Evolutionary conservation across 2,797 vertebrate genomes (phyloP).

Genomic region (Rhinatrema bivittatum): DNA sequence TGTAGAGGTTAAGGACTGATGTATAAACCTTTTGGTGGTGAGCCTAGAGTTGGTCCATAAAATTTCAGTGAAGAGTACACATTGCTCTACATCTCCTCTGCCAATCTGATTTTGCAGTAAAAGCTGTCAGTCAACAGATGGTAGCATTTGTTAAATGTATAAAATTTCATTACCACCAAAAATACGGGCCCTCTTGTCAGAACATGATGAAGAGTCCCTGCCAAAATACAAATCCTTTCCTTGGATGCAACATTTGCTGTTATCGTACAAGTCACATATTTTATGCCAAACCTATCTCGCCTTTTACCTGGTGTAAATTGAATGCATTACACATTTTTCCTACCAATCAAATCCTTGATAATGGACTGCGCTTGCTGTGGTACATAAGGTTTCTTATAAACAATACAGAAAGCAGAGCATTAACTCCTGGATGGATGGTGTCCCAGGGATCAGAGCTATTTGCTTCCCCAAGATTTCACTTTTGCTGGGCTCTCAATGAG

Average conservation of each 20-base stretch:
- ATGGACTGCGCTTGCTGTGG: not conserved
- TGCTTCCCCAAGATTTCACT: not conserved
- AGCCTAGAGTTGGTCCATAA: not conserved
- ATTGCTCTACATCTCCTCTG: not conserved
- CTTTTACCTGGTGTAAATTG: slow-evolving; percentile 1
- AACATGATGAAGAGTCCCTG: slow-evolving; percentile 6
- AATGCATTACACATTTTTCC: not conserved
- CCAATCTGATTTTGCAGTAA: slow-evolving; percentile 4
- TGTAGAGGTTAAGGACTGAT: too few relatives aligned
- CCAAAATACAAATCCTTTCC: not conserved
- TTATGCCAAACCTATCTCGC: slow-evolving; percentile 14
- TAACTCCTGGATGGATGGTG: not conserved
- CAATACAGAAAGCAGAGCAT: slow-evolving; percentile 16
- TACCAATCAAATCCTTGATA: not conserved
- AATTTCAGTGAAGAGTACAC: not conserved
- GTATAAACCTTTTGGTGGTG: too few relatives aligned
- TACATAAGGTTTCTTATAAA: not conserved
- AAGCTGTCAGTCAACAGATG: slow-evolving; percentile 10
- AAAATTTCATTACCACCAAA: slow-evolving; percentile 9
- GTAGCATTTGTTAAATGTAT: not conserved
- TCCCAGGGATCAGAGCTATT: not conserved
- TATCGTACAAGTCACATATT: slow-evolving; percentile 4
- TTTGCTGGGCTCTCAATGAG: not conserved
- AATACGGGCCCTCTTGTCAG: not conserved
- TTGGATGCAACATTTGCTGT: slow-evolving; percentile 8